A percentile compares a stretch with the other conserved stretches of the same genome.
phyloP scores from a whole-genome alignment of 2,113 vertebrate genomes.

The Corythornis cristatus region DNA sequence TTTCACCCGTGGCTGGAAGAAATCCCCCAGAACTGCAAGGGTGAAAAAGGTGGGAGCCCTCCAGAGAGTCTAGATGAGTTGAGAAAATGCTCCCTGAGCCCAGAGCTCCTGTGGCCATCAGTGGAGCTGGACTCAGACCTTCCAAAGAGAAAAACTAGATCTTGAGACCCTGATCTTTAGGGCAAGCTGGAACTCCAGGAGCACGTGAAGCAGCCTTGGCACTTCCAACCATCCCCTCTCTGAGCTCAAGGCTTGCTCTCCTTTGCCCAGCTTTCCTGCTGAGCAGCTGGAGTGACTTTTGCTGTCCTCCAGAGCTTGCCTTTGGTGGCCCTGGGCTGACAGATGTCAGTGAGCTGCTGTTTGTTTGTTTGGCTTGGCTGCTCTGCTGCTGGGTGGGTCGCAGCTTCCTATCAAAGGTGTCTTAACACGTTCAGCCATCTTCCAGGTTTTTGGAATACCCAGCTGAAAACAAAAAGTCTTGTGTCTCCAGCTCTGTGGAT shows the following conservation, averaged over 20 bases:
- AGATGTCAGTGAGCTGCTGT: slow-evolving; percentile 5
- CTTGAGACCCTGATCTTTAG: background rate
- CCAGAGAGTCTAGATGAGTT: accelerated
- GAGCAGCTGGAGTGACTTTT: background rate
- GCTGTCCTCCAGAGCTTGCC: background rate
- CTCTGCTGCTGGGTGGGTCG: slow-evolving; percentile 11
- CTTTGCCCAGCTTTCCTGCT: background rate
- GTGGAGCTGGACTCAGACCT: background rate
- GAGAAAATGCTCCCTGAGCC: background rate
- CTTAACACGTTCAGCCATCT: slow-evolving; percentile 55
- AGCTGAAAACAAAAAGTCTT: slow-evolving; percentile 54
- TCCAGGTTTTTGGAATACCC: slow-evolving; percentile 54
- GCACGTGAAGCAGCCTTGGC: background rate
- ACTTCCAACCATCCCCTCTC: accelerated
- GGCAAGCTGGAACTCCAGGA: background rate
- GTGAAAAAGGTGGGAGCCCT: background rate
- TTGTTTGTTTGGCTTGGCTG: slow-evolving; percentile 55
- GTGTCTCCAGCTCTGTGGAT: slow-evolving; percentile 36
- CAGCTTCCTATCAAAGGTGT: slow-evolving; percentile 45
- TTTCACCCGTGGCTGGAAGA: background rate
- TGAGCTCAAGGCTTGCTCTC: background rate
- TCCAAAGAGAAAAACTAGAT: background rate
- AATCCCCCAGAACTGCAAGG: background rate
- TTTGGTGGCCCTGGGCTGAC: background rate
- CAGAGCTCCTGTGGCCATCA: background rate